Evolutionary conservation across 2,888 invertebrate species (phyloP).

Genomic region (Eudemis profundana): DNA sequence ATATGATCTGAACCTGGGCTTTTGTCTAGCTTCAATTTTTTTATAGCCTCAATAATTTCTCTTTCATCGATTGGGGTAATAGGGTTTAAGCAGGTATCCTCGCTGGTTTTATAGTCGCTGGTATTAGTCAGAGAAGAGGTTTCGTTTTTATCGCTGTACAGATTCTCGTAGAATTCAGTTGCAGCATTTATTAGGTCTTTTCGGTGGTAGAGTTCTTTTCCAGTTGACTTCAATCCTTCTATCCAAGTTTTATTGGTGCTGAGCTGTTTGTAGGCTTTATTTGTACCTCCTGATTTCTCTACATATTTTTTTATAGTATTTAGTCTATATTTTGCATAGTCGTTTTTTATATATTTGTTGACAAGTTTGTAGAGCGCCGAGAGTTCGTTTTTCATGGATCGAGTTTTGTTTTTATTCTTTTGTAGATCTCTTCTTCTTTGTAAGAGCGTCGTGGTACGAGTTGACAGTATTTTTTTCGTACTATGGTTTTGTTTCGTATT

Average conservation of each 20-base stretch:
- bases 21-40: slow-evolving; percentile 8
- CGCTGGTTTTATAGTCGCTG: no score
- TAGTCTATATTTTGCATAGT: slow-evolving; percentile 24
- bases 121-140: neutral
- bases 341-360: slow-evolving; percentile 26
- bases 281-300: slow-evolving; percentile 47
- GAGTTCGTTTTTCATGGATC: slow-evolving; percentile 40
- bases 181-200: neutral
- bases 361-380: slow-evolving; percentile 36
- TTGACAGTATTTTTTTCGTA: slow-evolving; percentile 15
- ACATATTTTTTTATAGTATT: slow-evolving; percentile 46
- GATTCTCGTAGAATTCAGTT: neutral
- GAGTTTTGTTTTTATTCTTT: slow-evolving; percentile 39
- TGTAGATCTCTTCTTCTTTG: slow-evolving; percentile 28
- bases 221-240: neutral
- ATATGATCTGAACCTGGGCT: slow-evolving; percentile 2
- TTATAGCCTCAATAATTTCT: no score
- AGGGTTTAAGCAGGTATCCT: no score
- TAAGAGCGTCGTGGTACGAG: slow-evolving; percentile 12
- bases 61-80: no score
- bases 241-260: neutral
- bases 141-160: no score
- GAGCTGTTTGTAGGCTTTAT: slow-evolving; percentile 43
- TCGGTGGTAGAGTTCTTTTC: neutral
- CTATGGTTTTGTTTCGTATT: slow-evolving; percentile 13